Evolutionary conservation across 2,888 invertebrate species (phyloP), one percentile per base, ranked within the genome.

Genomic region (Erynnis tages): DNA sequence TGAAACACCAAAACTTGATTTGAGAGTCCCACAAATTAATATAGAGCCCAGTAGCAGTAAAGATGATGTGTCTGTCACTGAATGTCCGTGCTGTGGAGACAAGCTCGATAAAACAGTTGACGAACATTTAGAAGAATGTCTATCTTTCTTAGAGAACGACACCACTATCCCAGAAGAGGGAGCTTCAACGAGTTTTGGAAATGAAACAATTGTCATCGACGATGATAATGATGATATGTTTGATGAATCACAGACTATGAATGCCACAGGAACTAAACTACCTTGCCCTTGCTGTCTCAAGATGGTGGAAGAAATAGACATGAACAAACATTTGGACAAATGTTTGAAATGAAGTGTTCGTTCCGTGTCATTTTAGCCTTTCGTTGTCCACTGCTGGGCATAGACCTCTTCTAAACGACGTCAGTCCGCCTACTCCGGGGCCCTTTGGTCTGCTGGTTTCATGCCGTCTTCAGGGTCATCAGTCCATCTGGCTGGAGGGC

Each of bases 271-370:
- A 2, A 84, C 84, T 0, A 90, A 85, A 62, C 77, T 74, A 1
- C 91, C 91, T 0, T 93, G 93, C 62, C 93, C 93, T 0, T 90
- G 92, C 65, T 93, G 93, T 63, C 82, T 91, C 64, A 58, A 80
- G 56, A 79, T 91, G 73, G 64, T 93, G 30, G 78, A 86, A 59
- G 80, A 87, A 61, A 62, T 57, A 17, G 75, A 83, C 17, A 93
- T 93, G 92, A 91, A 91, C 65, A 59, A 66, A 1, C 93, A 93
- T 79, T 87, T 93, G 46, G 91, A 93, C 73, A 38, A 55, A 2
- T 88, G 88, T 62, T 73, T 86, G 54, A 16, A 13, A 38, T 49
- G 50, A 29, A n/a, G n/a, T n/a, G n/a, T n/a, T n/a, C n/a, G n/a
- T n/a, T n/a, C n/a, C n/a, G n/a, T n/a, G n/a, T n/a, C n/a, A n/a